Percentiles rank a stretch among this genome's conserved stretches.
phyloP scores from a whole-genome alignment of 2,113 vertebrate species.

The Chrysemys picta region DNA sequence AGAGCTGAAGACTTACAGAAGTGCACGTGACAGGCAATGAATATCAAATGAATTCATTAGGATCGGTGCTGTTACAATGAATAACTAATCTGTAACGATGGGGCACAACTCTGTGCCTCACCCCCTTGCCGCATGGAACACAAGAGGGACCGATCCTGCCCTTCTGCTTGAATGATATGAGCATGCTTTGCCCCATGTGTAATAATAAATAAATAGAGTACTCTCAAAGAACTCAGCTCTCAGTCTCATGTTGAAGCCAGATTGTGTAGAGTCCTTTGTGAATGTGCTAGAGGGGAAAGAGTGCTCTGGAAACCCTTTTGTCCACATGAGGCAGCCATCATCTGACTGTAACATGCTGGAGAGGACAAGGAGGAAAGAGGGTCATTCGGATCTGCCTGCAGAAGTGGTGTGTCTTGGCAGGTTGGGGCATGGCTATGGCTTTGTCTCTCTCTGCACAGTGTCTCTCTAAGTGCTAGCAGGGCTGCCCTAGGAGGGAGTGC shows the following conservation, averaged over 20 bases:
- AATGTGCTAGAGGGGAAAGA: background rate
- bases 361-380: background rate
- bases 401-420: background rate
- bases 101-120: background rate
- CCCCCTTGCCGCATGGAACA: constrained; percentile 25
- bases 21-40: constrained; percentile 68
- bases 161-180: background rate
- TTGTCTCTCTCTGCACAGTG: background rate
- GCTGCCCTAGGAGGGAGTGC: background rate
- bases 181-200: background rate
- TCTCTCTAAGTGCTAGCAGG: background rate
- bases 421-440: background rate
- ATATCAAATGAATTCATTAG: constrained; percentile 73
- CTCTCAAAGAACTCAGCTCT: background rate
- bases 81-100: constrained; percentile 59
- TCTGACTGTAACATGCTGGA: background rate
- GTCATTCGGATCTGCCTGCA: background rate
- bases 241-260: background rate
- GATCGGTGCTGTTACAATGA: constrained; percentile 61
- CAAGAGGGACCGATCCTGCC: constrained; percentile 11
- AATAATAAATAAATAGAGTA: background rate
- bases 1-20: constrained; percentile 77
- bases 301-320: background rate
- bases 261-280: background rate
- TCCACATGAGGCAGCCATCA: background rate